Evolutionary conservation across 1,140 invertebrate species (phyloP).

Genomic region (Pristionchus pacificus): DNA sequence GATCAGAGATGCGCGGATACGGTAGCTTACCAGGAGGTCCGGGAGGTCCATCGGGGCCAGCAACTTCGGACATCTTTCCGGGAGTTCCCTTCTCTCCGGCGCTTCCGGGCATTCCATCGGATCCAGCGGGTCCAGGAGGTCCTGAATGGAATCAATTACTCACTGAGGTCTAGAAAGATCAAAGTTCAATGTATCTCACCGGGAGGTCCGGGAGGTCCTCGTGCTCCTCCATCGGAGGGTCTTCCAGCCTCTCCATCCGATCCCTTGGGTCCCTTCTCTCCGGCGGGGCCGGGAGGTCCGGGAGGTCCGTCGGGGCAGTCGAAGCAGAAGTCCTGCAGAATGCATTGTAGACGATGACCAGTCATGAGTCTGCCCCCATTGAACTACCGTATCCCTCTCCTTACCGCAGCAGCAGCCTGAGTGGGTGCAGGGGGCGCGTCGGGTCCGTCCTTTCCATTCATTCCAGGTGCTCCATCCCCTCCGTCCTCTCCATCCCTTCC

Average conservation of each 20-base stretch:
- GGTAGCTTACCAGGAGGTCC: too few relatives aligned
- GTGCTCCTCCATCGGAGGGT: slow-evolving; percentile 17
- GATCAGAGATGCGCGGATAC: too few relatives aligned
- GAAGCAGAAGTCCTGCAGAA: slow-evolving; percentile 30
- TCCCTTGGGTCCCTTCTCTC: slow-evolving; percentile 34
- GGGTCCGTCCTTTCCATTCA: slow-evolving; percentile 29
- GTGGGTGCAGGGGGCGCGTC: slow-evolving; percentile 27
- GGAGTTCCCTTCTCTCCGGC: background rate
- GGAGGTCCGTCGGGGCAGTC: slow-evolving; percentile 32
- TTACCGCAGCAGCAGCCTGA: slow-evolving; percentile 14
- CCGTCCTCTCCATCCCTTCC: slow-evolving; percentile 36
- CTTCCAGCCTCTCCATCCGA: slow-evolving; percentile 29
- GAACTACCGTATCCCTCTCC: background rate
- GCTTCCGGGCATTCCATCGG: slow-evolving; percentile 21
- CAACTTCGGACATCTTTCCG: slow-evolving; percentile 14
- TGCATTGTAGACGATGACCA: too few relatives aligned
- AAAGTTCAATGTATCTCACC: too few relatives aligned
- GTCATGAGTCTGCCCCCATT: too few relatives aligned
- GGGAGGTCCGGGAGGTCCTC: slow-evolving; percentile 30
- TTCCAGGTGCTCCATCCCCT: slow-evolving; percentile 31
- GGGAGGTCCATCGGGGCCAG: slow-evolving; percentile 19
- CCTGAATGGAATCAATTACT: too few relatives aligned
- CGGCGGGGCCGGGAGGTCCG: slow-evolving; percentile 31
- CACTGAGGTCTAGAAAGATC: background rate
- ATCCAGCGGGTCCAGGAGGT: slow-evolving; percentile 24